Base-by-base conservation (phyloP, 2,888 invertebrate species). In the Teinopalpus imperialis region DNA sequence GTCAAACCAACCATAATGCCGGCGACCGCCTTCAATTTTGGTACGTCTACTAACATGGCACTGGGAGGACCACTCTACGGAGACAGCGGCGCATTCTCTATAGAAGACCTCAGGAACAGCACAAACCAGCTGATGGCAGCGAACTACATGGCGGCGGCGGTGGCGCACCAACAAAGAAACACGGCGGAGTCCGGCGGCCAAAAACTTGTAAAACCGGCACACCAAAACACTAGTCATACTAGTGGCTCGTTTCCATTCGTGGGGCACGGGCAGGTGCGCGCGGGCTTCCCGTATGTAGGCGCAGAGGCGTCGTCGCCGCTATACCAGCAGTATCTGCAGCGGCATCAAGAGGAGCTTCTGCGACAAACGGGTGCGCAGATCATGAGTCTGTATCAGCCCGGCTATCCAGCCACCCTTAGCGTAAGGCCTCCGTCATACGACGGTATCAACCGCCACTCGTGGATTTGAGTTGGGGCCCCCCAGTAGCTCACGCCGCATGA, bases 21-120 rank as follows among this genome's bases (percentile, higher is more conserved):
- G 3, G 93, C 94, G 14, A 95, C 95, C 78, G 95, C 96, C 37
- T 96, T 96, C 62, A 96, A 95, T 70, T 96, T 95, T 66, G 94
- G 94, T 9, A 90, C 94, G 2, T 88, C 94, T 0, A 89, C 93
- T 2, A 90, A 91, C 48, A 81, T 93, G 63, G 81, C 89, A 29
- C 73, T 92, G n/a, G 44, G 44, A 9, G 39, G 39, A 7, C 90
- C 91, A 8, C 71, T 93, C 31, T 92, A 92, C 58, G 89, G 87
- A 3, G 93, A 93, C 31, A 93, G 92, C 64, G 88, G 91, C 56
- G 90, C 91, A 27, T 94, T 93, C 70, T 82, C 94, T 39, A 79
- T 82, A 35, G 94, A 94, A 58, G 93, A 94, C 56, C 91, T 91
- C 61, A 90, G 94, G 42, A 86, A 91, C 31, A 89, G 90, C 50